phyloP scores from a whole-genome alignment of 2,888 invertebrate species.

The Habrosyne pyritoides region DNA sequence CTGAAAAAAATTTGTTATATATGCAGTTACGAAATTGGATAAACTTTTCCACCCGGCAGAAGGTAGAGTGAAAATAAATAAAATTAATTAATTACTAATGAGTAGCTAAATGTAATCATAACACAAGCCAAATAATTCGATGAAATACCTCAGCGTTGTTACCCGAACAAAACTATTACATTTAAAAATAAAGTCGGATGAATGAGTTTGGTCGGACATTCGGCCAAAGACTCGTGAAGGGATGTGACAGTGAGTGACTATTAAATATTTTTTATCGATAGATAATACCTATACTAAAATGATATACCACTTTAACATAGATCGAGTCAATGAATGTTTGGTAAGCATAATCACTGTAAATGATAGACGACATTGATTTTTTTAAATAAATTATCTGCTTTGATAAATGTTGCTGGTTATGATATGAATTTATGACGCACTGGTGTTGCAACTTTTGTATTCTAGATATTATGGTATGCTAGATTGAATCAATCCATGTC shows the following conservation, averaged over 20 bases:
- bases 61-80: too few relatives aligned
- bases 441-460: not conserved
- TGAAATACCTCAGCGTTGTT: constrained; percentile 15
- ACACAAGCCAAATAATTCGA: not conserved
- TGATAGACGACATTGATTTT: not conserved
- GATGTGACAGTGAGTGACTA: not conserved
- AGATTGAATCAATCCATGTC: too few relatives aligned
- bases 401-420: not conserved
- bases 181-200: constrained; percentile 46
- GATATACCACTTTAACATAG: too few relatives aligned
- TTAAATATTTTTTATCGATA: not conserved
- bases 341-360: not conserved
- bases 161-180: constrained; percentile 15
- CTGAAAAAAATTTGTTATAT: too few relatives aligned
- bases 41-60: too few relatives aligned
- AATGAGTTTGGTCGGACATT: constrained; percentile 39
- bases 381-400: not conserved
- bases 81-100: too few relatives aligned
- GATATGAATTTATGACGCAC: not conserved
- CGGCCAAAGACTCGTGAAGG: constrained; percentile 39
- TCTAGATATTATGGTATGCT: too few relatives aligned
- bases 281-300: too few relatives aligned
- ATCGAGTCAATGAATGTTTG: too few relatives aligned
- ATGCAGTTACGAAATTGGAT: too few relatives aligned
- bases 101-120: not conserved